Conservation (phyloP, 1,140 invertebrate genomes). For the Zaprionus capensis region DNA sequence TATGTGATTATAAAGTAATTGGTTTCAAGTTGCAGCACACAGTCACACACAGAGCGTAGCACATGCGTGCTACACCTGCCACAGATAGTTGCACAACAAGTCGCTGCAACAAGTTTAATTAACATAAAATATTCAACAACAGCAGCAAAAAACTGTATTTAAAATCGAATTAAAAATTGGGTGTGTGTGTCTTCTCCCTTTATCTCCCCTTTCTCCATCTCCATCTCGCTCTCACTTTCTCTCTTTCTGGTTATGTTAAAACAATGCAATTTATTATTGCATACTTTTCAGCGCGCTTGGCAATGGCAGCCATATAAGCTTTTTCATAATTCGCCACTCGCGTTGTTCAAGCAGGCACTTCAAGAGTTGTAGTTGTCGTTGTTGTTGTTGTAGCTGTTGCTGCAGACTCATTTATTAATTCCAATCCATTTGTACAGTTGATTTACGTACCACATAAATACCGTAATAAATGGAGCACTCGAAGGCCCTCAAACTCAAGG, state of each 20-base stretch:
- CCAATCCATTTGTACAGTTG: slow-evolving; percentile 78
- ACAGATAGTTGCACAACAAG: slow-evolving; percentile 38
- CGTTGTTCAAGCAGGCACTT: slow-evolving; percentile 9
- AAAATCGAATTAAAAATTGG: slow-evolving; percentile 50
- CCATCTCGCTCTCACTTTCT: not conserved
- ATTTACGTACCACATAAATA: slow-evolving; percentile 77
- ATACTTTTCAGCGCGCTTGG: slow-evolving; percentile 37
- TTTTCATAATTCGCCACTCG: slow-evolving; percentile 31
- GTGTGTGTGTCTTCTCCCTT: not conserved
- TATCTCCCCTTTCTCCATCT: no score
- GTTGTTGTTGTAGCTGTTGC: slow-evolving; percentile 17
- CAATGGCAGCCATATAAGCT: slow-evolving; percentile 17
- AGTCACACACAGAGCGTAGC: slow-evolving; percentile 5
- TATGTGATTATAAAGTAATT: slow-evolving; percentile 57
- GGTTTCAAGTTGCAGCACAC: slow-evolving; percentile 72
- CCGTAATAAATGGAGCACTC: slow-evolving; percentile 74
- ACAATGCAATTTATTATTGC: slow-evolving; percentile 51
- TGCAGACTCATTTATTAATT: slow-evolving; percentile 78
- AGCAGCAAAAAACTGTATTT: slow-evolving; percentile 44
- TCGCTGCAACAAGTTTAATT: slow-evolving; percentile 76
- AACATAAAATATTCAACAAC: slow-evolving; percentile 77
- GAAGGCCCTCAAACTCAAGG: slow-evolving; percentile 55
- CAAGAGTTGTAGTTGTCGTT: slow-evolving; percentile 29
- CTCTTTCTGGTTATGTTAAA: slow-evolving; percentile 6
- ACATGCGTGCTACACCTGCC: slow-evolving; percentile 8